These are phyloP conservation scores for Macquaria australasica DNA, from an alignment of 2,113 vertebrate genomes.

Conservation along the genomic window DNA sequence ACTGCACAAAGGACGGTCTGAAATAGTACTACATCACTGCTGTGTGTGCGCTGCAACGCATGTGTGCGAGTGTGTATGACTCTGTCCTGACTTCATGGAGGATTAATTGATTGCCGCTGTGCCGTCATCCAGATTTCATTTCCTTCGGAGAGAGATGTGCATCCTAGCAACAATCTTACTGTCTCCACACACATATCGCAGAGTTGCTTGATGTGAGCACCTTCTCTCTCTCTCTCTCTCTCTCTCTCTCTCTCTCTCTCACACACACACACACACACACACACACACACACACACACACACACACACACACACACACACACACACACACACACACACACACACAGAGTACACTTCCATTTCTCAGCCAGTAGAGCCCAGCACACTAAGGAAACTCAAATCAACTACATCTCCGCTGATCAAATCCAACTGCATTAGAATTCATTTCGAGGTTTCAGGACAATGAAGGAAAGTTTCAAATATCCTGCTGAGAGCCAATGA, in stretches of 20 bases:
- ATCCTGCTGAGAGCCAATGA: constrained; percentile 41
- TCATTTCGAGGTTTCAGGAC: constrained; percentile 53
- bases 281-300: constrained; percentile 21
- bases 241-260: neutral
- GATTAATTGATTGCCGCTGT: constrained; percentile 75
- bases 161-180: constrained; percentile 76
- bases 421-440: constrained; percentile 60
- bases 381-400: constrained; percentile 50
- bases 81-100: constrained; percentile 57
- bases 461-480: constrained; percentile 58
- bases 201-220: constrained; percentile 47
- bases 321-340: constrained; percentile 20
- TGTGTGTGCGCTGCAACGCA: neutral
- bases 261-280: constrained; percentile 13
- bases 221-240: constrained; percentile 17
- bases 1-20: constrained; percentile 13
- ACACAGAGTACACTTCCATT: constrained; percentile 9
- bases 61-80: constrained; percentile 15
- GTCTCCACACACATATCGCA: constrained; percentile 38
- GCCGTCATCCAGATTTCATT: constrained; percentile 73
- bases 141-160: constrained; percentile 69
- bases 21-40: constrained; percentile 28
- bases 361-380: constrained; percentile 34
- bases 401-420: constrained; percentile 47
- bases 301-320: constrained; percentile 25